Percentiles rank a stretch among this genome's conserved stretches.
phyloP scores from a whole-genome alignment of 35 echinoderm and acorn worm species.

The Apostichopus japonicus region DNA sequence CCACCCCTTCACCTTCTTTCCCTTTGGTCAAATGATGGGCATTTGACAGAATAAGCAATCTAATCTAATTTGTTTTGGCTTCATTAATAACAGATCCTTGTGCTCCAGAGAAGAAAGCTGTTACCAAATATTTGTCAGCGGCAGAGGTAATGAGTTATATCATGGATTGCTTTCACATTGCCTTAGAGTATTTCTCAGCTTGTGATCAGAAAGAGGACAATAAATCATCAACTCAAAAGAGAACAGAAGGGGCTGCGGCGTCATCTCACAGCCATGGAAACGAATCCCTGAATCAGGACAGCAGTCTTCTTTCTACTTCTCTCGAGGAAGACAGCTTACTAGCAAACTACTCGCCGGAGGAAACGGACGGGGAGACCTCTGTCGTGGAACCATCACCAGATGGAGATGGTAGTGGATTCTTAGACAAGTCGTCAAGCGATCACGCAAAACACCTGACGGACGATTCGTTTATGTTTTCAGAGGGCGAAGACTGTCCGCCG shows the following conservation, averaged over 20 bases:
- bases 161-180: conserved; percentile 83
- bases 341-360: background rate
- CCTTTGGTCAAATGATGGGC: no score
- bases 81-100: conserved; percentile 74
- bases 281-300: background rate
- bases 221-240: background rate
- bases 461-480: background rate
- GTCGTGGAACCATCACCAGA: background rate
- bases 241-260: background rate
- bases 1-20: no score
- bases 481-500: background rate
- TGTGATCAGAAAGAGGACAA: background rate
- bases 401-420: background rate
- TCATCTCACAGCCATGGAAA: background rate
- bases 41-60: background rate
- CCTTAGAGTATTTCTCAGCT: conserved; percentile 78
- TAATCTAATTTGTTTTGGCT: background rate
- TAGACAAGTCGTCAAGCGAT: background rate
- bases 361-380: background rate
- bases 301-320: background rate
- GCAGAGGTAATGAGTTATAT: conserved; percentile 86
- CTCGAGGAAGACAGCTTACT: background rate
- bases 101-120: conserved; percentile 69
- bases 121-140: conserved; percentile 80
- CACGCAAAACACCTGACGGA: background rate